Percentiles rank a stretch among this genome's conserved stretches.
Evolutionary conservation across 53 echinoderm and acorn worm species (phyloP).

Genomic region (Hippasteria phrygiana): DNA sequence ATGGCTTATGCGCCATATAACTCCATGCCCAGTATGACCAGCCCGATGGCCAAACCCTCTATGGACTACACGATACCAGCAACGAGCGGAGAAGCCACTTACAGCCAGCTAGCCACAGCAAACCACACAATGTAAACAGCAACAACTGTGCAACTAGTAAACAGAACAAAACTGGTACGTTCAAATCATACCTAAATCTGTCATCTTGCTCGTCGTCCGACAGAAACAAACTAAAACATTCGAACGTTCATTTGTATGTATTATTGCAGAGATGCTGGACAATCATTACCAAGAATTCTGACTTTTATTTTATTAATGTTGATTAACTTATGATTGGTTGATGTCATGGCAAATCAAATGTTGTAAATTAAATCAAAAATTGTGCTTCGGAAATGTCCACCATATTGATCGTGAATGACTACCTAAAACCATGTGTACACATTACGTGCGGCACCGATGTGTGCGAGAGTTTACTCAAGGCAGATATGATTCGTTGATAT

Average conservation of each 20-base stretch:
- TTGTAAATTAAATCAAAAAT: conserved; percentile 32
- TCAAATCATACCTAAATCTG: conserved; percentile 31
- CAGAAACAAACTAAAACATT: conserved; percentile 6
- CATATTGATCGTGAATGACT: not conserved
- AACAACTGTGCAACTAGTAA: conserved; percentile 44
- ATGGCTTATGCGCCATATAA: conserved; percentile 89
- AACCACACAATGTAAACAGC: conserved; percentile 67
- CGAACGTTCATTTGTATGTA: conserved; percentile 9
- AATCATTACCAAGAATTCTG: conserved; percentile 39
- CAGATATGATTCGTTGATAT: conserved; percentile 74
- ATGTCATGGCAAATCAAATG: conserved; percentile 19
- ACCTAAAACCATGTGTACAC: conserved; percentile 32
- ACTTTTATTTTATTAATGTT: conserved; percentile 5
- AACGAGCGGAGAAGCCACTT: conserved; percentile 86
- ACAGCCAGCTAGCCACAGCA: conserved; percentile 95
- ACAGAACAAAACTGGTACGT: conserved; percentile 48
- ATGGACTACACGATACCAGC: conserved; percentile 92
- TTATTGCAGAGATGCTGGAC: conserved; percentile 12
- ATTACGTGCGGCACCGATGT: conserved; percentile 39
- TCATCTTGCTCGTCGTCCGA: not conserved
- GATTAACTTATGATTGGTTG: conserved; percentile 12
- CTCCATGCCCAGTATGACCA: conserved; percentile 87
- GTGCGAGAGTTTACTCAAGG: conserved; percentile 52
- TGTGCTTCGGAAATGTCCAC: conserved; percentile 11
- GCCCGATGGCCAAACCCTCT: conserved; percentile 83